Evolutionary conservation across 2,797 vertebrate genomes (phyloP).

Genomic region (Agapornis canus): DNA sequence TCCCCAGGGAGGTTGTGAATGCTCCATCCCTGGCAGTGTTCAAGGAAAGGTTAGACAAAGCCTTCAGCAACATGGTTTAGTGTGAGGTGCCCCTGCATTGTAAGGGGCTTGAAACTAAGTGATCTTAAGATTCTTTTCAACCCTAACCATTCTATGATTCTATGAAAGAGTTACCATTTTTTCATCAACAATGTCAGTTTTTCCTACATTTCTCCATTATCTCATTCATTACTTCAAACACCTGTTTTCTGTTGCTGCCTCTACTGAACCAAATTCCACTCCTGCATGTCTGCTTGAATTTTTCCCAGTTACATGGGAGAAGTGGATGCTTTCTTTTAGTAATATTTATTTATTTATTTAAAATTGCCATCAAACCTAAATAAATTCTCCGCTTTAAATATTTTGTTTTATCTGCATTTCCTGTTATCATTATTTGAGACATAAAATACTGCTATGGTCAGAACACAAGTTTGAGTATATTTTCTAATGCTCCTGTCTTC

Average conservation of each 20-base stretch:
- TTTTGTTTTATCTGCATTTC: not conserved
- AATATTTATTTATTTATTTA: not conserved
- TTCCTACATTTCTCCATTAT: not conserved
- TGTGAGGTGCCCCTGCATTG: not conserved
- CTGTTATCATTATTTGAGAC: not conserved
- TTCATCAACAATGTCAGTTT: not conserved
- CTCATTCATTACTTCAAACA: not conserved
- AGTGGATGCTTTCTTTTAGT: not conserved
- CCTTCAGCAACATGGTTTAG: not conserved
- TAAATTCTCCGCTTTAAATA: not conserved
- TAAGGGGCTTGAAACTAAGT: not conserved
- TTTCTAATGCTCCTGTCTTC: not conserved
- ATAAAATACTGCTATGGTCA: not conserved
- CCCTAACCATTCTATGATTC: not conserved
- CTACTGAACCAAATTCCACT: not conserved
- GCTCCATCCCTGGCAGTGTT: not conserved
- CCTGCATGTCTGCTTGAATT: not conserved
- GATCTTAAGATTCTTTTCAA: not conserved
- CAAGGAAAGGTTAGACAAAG: not conserved
- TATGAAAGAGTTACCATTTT: not conserved
- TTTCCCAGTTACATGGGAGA: not conserved
- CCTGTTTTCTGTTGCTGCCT: not conserved
- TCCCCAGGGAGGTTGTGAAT: fast-evolving
- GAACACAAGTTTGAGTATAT: not conserved
- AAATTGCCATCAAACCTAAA: not conserved